phyloP scores from a whole-genome alignment of 2,888 invertebrate genomes.

The Campoplex nolae region DNA sequence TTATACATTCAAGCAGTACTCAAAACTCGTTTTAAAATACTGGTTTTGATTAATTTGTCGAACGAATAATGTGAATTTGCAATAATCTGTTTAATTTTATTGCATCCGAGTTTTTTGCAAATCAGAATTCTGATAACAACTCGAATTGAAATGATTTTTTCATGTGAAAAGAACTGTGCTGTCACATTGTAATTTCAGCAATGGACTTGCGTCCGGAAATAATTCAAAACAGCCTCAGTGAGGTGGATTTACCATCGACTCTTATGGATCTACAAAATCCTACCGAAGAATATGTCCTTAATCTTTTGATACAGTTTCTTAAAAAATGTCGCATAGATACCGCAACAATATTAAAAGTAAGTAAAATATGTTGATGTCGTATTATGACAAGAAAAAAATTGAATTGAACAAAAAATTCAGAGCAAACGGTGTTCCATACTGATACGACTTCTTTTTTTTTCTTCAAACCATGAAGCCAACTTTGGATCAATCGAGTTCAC shows the following conservation, averaged over 20 bases:
- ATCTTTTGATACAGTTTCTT: slow-evolving; percentile 73
- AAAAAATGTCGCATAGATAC: slow-evolving; percentile 71
- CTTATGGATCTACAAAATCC: slow-evolving; percentile 75
- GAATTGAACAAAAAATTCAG: neutral
- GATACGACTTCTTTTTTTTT: slow-evolving; percentile 18
- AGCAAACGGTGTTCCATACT: neutral
- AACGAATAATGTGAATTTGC: neutral
- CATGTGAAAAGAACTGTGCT: neutral
- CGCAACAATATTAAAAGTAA: slow-evolving; percentile 70
- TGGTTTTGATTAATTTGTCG: neutral
- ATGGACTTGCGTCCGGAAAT: slow-evolving; percentile 70
- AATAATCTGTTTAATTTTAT: neutral
- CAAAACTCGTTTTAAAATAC: neutral
- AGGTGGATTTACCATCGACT: slow-evolving; percentile 73
- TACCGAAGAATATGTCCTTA: slow-evolving; percentile 74
- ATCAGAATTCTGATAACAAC: too few relatives aligned
- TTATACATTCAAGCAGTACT: neutral
- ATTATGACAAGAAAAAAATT: too few relatives aligned
- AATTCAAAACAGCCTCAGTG: slow-evolving; percentile 69
- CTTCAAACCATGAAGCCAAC: slow-evolving; percentile 68
- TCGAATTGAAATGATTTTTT: neutral
- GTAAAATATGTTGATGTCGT: neutral
- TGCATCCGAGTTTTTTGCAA: neutral
- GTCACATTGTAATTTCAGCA: neutral
- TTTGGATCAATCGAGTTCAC: slow-evolving; percentile 67